Base-by-base conservation (phyloP, 2,113 vertebrate species). In the Chloroceryle aenea region DNA sequence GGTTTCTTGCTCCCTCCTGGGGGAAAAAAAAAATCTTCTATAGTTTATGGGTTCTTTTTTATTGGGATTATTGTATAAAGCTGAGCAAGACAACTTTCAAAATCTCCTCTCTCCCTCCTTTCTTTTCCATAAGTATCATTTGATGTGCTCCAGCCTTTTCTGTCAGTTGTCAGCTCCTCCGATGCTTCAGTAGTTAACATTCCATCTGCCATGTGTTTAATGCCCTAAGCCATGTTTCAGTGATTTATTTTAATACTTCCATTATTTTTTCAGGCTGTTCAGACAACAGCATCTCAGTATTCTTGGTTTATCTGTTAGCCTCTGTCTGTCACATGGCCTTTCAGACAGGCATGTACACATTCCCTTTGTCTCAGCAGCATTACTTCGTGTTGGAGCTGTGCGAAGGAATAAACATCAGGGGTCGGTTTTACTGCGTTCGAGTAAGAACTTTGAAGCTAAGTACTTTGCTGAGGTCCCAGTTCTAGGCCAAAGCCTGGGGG, bases 331-430 rank as follows among this genome's bases (percentile, higher is more conserved):
- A 32, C 56, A 9, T 29, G 4, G 66, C 47, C 19, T 58, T 92
- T 87, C 62, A 86, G 56, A 71, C 12, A 29, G 3, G 5, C 48
- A 14, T 0, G 0, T 32, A 4, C 32, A 36, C 27, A 6, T 19
- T 77, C 26, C 17, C 21, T 48, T 23, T 42, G 9, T 75, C 58
- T 62, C 22, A n/a, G 59, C 32, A 45, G 38, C 52, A 40, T 45
- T 32, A 16, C 30, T 32, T 23, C 32, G 2, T 12, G 7, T 5
- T 88, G 61, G n/a, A 79, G 34, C 47, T 58, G 30, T 63, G 10
- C 23, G 32, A 55, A 83, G 14, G 20, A 88, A 36, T 42, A 74
- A 92, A 48, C 20, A 19, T 56, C 2, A n/a, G 14, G 15, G 71
- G 36, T 29, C 66, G 45, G 1, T 52, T 88, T 66, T 71, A 29